Conservation (phyloP, 2,888 invertebrate genomes). For the Carpatolechia fugitivella region DNA sequence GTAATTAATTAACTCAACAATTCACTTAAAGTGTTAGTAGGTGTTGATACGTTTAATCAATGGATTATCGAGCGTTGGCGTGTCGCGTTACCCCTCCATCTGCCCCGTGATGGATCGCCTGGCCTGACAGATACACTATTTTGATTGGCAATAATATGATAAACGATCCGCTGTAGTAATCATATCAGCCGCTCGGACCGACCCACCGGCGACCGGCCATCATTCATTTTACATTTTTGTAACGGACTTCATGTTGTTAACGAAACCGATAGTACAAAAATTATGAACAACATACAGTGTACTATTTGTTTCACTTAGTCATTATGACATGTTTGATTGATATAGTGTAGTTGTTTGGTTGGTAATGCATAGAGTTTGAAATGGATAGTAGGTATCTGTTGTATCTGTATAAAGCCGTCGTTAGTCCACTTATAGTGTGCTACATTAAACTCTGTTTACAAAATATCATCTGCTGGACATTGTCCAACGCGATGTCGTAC, state of each 20-base stretch:
- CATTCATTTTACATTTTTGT: slow-evolving; percentile 64
- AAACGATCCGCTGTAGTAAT: slow-evolving; percentile 70
- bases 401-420: slow-evolving; percentile 43
- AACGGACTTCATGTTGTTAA: slow-evolving; percentile 50
- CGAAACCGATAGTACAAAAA: slow-evolving; percentile 32
- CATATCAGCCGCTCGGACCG: slow-evolving; percentile 63
- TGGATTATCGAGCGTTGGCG: slow-evolving; percentile 39
- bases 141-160: slow-evolving; percentile 79
- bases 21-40: slow-evolving; percentile 47
- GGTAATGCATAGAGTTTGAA: slow-evolving; percentile 34
- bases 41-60: slow-evolving; percentile 53
- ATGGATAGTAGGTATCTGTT: slow-evolving; percentile 40
- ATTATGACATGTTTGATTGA: slow-evolving; percentile 32
- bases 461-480: slow-evolving; percentile 67
- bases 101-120: slow-evolving; percentile 66
- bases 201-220: slow-evolving; percentile 43
- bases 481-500: slow-evolving; percentile 68
- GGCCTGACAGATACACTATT: slow-evolving; percentile 78
- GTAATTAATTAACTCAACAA: slow-evolving; percentile 50
- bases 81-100: slow-evolving; percentile 50
- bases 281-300: slow-evolving; percentile 13
- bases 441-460: slow-evolving; percentile 68
- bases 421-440: slow-evolving; percentile 54
- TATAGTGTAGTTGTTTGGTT: slow-evolving; percentile 50
- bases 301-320: slow-evolving; percentile 34